A percentile compares a stretch with the other conserved stretches of the same genome.
Evolutionary conservation across 2,888 invertebrate genomes (phyloP).

Genomic region (Endotricha flammealis): DNA sequence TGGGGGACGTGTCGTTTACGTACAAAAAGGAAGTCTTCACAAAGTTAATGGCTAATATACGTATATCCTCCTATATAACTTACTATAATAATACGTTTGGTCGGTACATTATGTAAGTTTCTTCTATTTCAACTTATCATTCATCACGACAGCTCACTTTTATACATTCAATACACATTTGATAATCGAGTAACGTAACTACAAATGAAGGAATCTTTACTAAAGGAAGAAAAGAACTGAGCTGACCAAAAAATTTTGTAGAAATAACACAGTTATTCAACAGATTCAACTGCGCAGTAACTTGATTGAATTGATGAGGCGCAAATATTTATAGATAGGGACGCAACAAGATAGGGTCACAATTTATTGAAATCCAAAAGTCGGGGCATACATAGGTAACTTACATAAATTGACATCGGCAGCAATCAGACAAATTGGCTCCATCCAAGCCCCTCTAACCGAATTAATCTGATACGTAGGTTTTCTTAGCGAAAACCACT

Average conservation of each 20-base stretch:
- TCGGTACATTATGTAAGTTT: no score
- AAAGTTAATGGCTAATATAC: no score
- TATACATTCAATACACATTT: no score
- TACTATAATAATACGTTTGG: no score
- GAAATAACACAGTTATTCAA: conserved; percentile 46
- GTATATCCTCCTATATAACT: no score
- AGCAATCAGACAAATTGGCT: conserved; percentile 80
- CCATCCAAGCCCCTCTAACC: conserved; percentile 68
- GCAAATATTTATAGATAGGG: conserved; percentile 77
- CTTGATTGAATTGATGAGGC: conserved; percentile 74
- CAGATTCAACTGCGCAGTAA: conserved; percentile 53
- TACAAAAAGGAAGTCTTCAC: no score
- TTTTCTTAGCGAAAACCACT: conserved; percentile 72
- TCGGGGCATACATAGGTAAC: conserved; percentile 57
- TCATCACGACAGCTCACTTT: no score
- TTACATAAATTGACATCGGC: conserved; percentile 67
- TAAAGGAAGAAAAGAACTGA: background rate
- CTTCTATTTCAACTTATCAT: no score
- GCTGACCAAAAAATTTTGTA: conserved; percentile 14
- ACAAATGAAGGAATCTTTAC: no score
- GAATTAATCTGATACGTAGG: conserved; percentile 74
- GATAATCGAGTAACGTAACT: no score
- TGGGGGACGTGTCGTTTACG: no score
- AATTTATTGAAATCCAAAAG: conserved; percentile 71
- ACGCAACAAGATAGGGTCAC: conserved; percentile 67